Evolutionary conservation across 2,888 invertebrate genomes (phyloP).

Genomic region (Megastigmus dorsalis): DNA sequence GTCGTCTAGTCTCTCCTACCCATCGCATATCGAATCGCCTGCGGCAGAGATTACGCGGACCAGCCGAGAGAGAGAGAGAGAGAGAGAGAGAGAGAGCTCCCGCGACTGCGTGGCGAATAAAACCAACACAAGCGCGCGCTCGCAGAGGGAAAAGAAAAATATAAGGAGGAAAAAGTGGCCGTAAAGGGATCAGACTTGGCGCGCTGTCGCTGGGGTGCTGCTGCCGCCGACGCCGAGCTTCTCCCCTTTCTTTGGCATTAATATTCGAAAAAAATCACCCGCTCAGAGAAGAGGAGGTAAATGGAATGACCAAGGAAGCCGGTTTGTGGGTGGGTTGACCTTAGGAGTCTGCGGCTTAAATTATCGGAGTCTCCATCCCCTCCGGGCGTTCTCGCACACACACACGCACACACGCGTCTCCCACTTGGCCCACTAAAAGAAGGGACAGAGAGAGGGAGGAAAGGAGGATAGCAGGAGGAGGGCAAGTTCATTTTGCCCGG

Average conservation of each 20-base stretch:
- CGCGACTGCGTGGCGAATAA: no score
- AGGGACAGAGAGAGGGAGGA: neutral
- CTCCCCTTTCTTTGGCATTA: neutral
- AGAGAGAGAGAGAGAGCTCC: no score
- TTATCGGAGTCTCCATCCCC: conserved; percentile 28
- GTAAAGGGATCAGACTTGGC: neutral
- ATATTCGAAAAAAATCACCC: neutral
- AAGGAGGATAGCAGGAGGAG: neutral
- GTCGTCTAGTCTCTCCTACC: no score
- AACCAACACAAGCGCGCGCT: no score
- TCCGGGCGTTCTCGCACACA: no score
- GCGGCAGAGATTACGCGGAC: neutral
- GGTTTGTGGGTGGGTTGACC: neutral
- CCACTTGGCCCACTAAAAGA: conserved; percentile 3
- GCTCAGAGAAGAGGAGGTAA: neutral
- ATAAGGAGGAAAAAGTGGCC: no score
- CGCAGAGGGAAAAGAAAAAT: no score
- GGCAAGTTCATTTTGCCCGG: conserved; percentile 30
- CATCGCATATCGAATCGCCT: neutral
- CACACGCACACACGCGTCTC: neutral
- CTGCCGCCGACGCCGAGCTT: neutral
- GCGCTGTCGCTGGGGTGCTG: neutral
- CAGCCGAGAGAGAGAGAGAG: no score
- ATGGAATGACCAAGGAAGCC: conserved; percentile 1
- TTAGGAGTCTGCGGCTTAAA: conserved; percentile 35